Base-by-base conservation (phyloP, 2,888 invertebrate species). In the Charanyca ferruginea region DNA sequence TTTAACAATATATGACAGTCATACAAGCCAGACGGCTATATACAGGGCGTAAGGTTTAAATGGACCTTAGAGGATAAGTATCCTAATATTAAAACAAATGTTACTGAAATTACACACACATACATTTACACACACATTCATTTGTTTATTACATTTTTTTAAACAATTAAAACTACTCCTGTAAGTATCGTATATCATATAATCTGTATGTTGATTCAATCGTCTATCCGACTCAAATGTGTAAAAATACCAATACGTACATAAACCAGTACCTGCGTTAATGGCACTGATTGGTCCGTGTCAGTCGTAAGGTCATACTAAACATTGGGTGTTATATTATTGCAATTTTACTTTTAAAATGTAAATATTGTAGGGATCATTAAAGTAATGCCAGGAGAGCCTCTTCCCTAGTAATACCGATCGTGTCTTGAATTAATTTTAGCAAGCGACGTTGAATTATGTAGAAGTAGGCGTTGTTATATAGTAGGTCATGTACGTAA, bases 401-500 rank as follows among this genome's bases (percentile, higher is more conserved):
- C 75, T 82, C 77, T 80, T 81, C 76, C 70, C 59, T 67, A 63
- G 81, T 87, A 80, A 85, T 84, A 84, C 81, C 76, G 80, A 77
- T 80, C 87, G 87, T 87, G 87, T 82, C 79, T 78, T 73, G 87
- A 87, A 87, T 87, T 85, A 86, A 86, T 87, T 80, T 77, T 32
- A 58, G 52, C 66, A 63, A 58, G 45, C 42, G 51, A 64, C 22
- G 60, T 66, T 64, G 42, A 67, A 57, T 73, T 73, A 58, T 61
- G 58, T 47, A 38, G 48, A 49, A 45, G 44, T 57, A 52, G 45
- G 47, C 49, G 66, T 47, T 48, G 47, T 42, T 54, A 58, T 54
- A 58, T 64, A 22, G 53, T 54, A 22, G 25, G 11, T 38, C 38
- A 66, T 28, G 68, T 74, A 54, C 22, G 16, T 41, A 16, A 65